Evolutionary conservation across 92 coral and sea anemone genomes (phyloP).

Genomic region (Epizoanthus scotinus): DNA sequence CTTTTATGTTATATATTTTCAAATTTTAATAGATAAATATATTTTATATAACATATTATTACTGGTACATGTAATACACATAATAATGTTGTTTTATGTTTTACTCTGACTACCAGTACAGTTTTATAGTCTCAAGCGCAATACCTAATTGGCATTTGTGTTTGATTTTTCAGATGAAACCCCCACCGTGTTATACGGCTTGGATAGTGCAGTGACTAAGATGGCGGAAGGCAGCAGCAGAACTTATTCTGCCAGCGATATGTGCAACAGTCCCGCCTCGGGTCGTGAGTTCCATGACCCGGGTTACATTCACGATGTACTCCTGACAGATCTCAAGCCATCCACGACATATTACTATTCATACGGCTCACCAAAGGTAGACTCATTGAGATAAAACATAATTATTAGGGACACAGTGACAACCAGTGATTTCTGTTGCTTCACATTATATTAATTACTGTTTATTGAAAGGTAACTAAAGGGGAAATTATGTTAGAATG

Average conservation of each 20-base stretch:
- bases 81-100: too few relatives aligned
- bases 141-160: too few relatives aligned
- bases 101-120: too few relatives aligned
- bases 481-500: too few relatives aligned
- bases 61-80: too few relatives aligned
- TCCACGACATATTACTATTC: constrained; percentile 75
- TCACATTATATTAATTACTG: too few relatives aligned
- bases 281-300: constrained; percentile 73
- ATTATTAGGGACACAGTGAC: too few relatives aligned
- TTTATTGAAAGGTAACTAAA: too few relatives aligned
- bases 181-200: constrained; percentile 24
- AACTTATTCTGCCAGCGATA: constrained; percentile 77
- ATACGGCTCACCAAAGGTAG: constrained; percentile 82
- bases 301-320: constrained; percentile 87
- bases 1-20: too few relatives aligned
- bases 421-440: too few relatives aligned
- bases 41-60: too few relatives aligned
- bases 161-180: constrained; percentile 18
- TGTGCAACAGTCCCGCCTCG: constrained; percentile 74
- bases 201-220: not conserved
- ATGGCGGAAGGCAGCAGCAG: constrained; percentile 29
- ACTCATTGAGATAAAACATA: not conserved
- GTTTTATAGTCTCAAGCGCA: not conserved
- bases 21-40: too few relatives aligned
- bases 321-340: constrained; percentile 74